Evolutionary conservation across 2,113 vertebrate species (phyloP), one percentile per base, ranked within the genome.

Genomic region (Otis tarda): DNA sequence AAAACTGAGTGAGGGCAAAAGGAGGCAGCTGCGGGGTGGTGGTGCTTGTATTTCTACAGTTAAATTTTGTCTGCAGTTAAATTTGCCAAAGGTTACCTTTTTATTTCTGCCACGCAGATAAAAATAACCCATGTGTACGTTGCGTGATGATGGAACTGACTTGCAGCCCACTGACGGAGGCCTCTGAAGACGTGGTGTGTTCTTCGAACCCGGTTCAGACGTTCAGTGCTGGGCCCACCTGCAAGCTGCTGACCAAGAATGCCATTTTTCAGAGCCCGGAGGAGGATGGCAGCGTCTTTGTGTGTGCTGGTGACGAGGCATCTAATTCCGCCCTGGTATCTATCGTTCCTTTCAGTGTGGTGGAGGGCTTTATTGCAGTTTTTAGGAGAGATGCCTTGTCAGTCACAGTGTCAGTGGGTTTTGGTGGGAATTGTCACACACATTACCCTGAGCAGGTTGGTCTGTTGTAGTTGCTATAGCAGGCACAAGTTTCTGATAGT

Each of bases 221-320:
- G 4, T 99, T 99, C 96, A 98, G 37, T 6, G 99, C 98, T 5
- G 99, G 99, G 35, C 97, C 98, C 8, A 98, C 98, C 60, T 99
- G 99, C 96, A 99, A 99, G 87, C 71, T 99, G 68, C 98, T 99
- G 81, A 99, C 99, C 94, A 99, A 99, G 97, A 99, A 98, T 79
- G 98, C 99, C 20, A 98, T 99, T 70, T 99, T 99, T 91, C 98
- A 93, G 95, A 98, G 98, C 59, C 99, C 99, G 0, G 98, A 97
- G 9, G 98, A 98, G 17, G 96, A 96, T 3, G 98, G 98, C 25
- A 98, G 95, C 19, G 47, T 98, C 22, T 98, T 99, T 47, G 99
- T 99, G 76, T 99, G 99, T 52, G 98, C 98, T 8, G 99, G 99
- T 3, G 99, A 99, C 24, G 99, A 99, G 97, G 98, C 99, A 3